Percentiles rank a stretch among this genome's conserved stretches.
Conservation (phyloP, 2,888 invertebrate species). For the Drosophila austrosaltans region DNA sequence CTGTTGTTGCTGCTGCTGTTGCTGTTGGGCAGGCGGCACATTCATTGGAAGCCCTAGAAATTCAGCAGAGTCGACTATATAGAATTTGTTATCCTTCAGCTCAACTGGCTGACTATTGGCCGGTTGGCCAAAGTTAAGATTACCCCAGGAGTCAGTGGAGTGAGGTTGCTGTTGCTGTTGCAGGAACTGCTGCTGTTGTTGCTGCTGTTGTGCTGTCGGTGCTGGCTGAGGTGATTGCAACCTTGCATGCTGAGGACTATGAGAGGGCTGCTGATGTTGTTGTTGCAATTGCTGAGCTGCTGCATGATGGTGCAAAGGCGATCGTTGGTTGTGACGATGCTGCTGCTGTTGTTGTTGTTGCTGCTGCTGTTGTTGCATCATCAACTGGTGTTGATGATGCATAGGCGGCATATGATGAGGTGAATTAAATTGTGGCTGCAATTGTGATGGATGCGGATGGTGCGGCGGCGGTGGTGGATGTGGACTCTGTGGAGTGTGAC, state of each 20-base stretch:
- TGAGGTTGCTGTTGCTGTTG: conserved; percentile 66
- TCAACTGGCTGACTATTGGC: conserved; percentile 68
- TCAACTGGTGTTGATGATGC: conserved; percentile 74
- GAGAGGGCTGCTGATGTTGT: conserved; percentile 79
- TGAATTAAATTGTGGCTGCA: conserved; percentile 72
- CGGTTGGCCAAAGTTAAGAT: conserved; percentile 64
- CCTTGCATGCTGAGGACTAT: conserved; percentile 67
- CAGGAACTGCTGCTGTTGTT: conserved; percentile 58
- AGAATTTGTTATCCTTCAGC: conserved; percentile 82
- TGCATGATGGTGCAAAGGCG: conserved; percentile 80
- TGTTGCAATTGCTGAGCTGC: conserved; percentile 77
- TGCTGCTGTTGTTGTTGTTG: conserved; percentile 67
- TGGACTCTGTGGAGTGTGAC: conserved; percentile 73
- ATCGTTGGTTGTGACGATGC: conserved; percentile 78
- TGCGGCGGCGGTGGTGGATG: conserved; percentile 73
- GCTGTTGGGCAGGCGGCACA: conserved; percentile 67
- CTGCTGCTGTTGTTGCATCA: conserved; percentile 58
- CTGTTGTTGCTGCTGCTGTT: conserved; percentile 49
- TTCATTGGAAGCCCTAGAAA: conserved; percentile 83
- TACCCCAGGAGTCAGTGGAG: conserved; percentile 65
- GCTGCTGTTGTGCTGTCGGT: conserved; percentile 37
- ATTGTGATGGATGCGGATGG: conserved; percentile 65
- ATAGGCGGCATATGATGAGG: conserved; percentile 80
- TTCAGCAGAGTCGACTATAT: conserved; percentile 82
- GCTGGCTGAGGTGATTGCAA: conserved; percentile 74